Evolutionary conservation across 2,113 vertebrate genomes (phyloP), one percentile per base, ranked within the genome.

Genomic region (Uria lomvia): DNA sequence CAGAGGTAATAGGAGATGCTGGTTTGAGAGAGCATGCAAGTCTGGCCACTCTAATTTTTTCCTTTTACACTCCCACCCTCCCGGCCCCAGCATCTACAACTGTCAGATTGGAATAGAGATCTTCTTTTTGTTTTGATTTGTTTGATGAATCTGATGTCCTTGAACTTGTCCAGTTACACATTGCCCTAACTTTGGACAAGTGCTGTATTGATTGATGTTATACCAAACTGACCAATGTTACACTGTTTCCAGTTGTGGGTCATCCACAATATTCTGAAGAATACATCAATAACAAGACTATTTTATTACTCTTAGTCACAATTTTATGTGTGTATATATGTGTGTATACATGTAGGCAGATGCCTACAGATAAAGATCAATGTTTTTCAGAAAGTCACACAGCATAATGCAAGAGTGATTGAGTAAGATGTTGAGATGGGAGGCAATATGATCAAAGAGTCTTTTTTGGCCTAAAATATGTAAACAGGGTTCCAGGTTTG

Each of bases 11-110:
- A 29, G 16, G 19, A 67, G 18, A 32, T 45, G 16, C 19, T 86
- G 8, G 3, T 75, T 92, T 42, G 30, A 59, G 34, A 45, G 3
- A 70, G 2, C 4, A 5, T 49, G 59, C 6, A 42, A 59, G 23
- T 49, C 38, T 71, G 16, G 8, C 14, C 16, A 34, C 12, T 29
- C 5, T 5, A 38, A 9, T 10, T 73, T 76, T 83, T 80, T 1
- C 8, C 7, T 73, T 50, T 70, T 52, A 34, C 4, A 0, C 0
- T 63, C 8, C 13, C 0, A 0, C 4, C 11, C 11, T 5, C 3
- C 6, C 1, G 1, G 4, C 11, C 8, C 34, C 9, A 66, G 6
- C 34, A 60, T 80, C 45, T 62, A 43, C 45, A 47, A 49, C 11
- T 58, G 15, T 59, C 36, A 53, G 5, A 26, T 78, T 49, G 91